These are phyloP conservation scores for Lasioglossum oenotherae DNA, from an alignment of 2,888 invertebrate genomes.

Conservation along the genomic window DNA sequence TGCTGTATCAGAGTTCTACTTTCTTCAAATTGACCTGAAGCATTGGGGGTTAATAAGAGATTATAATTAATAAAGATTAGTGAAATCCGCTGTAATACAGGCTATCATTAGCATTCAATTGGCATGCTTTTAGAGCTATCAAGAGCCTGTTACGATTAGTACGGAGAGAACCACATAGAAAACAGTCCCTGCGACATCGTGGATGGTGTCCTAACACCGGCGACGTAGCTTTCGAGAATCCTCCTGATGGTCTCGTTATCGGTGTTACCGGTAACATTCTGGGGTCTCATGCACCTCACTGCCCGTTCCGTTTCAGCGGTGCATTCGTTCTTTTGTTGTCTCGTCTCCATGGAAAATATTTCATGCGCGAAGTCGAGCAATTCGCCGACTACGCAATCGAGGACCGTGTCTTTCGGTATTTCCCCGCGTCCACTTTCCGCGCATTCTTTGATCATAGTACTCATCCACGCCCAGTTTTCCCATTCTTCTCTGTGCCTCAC, in stretches of 20 bases:
- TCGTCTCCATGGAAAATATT: conserved; percentile 32
- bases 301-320: conserved; percentile 32
- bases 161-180: not conserved
- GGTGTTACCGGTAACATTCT: conserved; percentile 52
- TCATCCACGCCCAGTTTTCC: conserved; percentile 80
- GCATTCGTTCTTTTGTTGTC: conserved; percentile 32
- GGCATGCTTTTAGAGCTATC: not conserved
- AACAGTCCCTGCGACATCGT: conserved; percentile 31
- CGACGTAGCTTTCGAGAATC: conserved; percentile 59
- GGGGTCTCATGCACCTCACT: conserved; percentile 60
- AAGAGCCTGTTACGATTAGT: not conserved
- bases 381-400: conserved; percentile 75
- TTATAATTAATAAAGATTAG: not conserved
- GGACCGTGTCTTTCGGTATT: conserved; percentile 70
- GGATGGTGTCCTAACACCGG: conserved; percentile 42
- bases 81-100: not conserved
- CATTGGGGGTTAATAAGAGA: not conserved
- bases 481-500: conserved; percentile 75
- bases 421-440: conserved; percentile 70
- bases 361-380: conserved; percentile 67
- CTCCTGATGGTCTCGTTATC: conserved; percentile 61
- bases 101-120: not conserved
- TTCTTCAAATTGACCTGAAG: not conserved
- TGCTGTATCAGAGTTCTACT: not conserved
- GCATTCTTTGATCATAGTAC: conserved; percentile 73